phyloP scores from a whole-genome alignment of 2,797 vertebrate genomes.

The Cichlasoma orientale region DNA sequence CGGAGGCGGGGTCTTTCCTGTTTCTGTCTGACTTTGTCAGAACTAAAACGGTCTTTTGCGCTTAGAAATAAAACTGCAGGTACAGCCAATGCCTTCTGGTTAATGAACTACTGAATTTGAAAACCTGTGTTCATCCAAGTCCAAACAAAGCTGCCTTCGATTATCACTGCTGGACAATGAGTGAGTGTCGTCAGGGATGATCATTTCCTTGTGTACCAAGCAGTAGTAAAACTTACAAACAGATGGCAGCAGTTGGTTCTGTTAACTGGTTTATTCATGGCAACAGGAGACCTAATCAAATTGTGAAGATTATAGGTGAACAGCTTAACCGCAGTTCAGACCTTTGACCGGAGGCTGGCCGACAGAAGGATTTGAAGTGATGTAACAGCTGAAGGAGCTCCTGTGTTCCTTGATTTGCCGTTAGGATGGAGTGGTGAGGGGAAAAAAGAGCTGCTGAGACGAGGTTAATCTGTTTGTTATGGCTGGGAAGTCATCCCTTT shows the following conservation, averaged over 20 bases:
- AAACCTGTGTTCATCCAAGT: background rate
- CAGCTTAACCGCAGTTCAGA: constrained; percentile 31
- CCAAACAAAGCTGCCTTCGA: background rate
- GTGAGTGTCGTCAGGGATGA: background rate
- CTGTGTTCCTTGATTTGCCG: background rate
- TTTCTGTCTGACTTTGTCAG: background rate
- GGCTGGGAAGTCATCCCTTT: background rate
- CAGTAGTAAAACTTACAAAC: constrained; percentile 4
- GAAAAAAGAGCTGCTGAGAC: background rate
- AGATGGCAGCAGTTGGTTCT: background rate
- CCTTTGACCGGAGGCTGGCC: constrained; percentile 15
- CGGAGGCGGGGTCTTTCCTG: background rate
- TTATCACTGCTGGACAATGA: background rate
- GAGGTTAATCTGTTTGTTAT: background rate
- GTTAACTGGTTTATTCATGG: constrained; percentile 15
- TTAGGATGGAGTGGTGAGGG: background rate
- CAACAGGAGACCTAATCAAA: constrained; percentile 7
- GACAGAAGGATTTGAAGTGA: constrained; percentile 31
- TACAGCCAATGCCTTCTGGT: background rate
- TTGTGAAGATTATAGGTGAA: constrained; percentile 20
- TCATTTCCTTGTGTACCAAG: background rate
- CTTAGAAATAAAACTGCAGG: background rate
- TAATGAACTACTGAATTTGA: background rate
- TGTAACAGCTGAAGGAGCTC: constrained; percentile 8
- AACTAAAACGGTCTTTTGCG: background rate